phyloP scores from a whole-genome alignment of 2,797 vertebrate genomes.

The Ibycter americanus region DNA sequence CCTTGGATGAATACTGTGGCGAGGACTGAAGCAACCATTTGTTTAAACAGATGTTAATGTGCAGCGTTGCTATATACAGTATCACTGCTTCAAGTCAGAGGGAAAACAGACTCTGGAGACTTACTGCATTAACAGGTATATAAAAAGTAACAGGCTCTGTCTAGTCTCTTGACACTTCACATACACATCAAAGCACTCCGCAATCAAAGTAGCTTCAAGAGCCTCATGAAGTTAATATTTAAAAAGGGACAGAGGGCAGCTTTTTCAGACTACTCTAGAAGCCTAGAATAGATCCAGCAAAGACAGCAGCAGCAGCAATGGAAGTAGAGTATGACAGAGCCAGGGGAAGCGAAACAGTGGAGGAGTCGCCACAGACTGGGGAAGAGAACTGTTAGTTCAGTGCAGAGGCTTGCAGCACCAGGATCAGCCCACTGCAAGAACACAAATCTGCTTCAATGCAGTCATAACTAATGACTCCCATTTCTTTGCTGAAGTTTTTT shows the following conservation, averaged over 20 bases:
- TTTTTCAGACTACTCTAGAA: conserved; percentile 26
- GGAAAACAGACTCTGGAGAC: not conserved
- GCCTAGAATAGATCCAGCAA: not conserved
- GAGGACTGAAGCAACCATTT: not conserved
- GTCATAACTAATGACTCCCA: not conserved
- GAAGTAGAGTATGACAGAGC: not conserved
- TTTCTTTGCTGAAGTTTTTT: not conserved
- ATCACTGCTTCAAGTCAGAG: not conserved
- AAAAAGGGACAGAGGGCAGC: conserved; percentile 8
- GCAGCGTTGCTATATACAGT: not conserved
- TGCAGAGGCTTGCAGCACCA: not conserved
- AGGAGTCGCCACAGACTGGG: conserved; percentile 5
- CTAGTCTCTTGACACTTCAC: not conserved
- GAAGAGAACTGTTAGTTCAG: not conserved
- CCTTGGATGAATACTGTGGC: not conserved
- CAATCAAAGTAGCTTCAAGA: not conserved
- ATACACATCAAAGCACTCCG: not conserved
- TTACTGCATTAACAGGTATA: not conserved
- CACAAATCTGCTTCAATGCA: not conserved
- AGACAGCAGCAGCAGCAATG: not conserved
- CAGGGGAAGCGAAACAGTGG: not conserved
- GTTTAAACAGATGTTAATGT: not conserved
- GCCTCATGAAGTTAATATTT: conserved; percentile 35
- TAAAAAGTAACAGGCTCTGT: not conserved
- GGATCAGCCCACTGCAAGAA: not conserved